Evolutionary conservation across 2,113 vertebrate species (phyloP).

Genomic region (Pluvianellus socialis): DNA sequence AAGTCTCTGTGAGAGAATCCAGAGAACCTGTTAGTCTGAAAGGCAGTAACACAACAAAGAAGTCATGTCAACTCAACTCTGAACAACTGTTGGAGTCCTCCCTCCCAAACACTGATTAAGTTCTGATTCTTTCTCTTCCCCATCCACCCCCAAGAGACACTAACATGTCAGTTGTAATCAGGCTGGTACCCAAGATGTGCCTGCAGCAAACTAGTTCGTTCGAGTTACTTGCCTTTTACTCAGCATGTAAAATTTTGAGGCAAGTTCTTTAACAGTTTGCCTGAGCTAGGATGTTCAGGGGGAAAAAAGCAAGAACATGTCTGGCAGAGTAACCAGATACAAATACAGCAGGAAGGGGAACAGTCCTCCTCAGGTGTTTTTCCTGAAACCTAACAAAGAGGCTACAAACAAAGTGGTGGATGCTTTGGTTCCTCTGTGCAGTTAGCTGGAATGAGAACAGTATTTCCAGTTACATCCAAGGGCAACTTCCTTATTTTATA

Average conservation of each 20-base stretch:
- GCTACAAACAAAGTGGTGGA: neutral
- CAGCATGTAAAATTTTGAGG: neutral
- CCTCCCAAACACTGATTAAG: neutral
- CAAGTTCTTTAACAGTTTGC: neutral
- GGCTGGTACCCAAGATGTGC: neutral
- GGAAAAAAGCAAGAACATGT: neutral
- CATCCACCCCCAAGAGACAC: neutral
- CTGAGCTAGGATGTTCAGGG: neutral
- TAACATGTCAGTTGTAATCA: neutral
- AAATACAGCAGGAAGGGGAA: neutral
- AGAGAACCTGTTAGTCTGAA: conserved; percentile 89
- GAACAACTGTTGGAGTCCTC: neutral
- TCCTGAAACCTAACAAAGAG: neutral
- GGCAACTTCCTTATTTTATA: neutral
- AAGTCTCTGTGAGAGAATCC: conserved; percentile 89
- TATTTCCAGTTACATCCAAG: neutral
- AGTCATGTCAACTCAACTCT: neutral
- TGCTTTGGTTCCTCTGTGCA: neutral
- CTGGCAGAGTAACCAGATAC: neutral
- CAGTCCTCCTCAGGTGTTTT: neutral
- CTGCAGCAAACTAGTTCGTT: neutral
- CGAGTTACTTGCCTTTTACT: neutral
- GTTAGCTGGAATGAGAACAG: neutral
- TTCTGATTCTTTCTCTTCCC: neutral
- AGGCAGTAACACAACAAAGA: neutral